Evolutionary conservation across 2,888 invertebrate genomes (phyloP), one percentile per base, ranked within the genome.

Genomic region (Scaptomyza polygonia): DNA sequence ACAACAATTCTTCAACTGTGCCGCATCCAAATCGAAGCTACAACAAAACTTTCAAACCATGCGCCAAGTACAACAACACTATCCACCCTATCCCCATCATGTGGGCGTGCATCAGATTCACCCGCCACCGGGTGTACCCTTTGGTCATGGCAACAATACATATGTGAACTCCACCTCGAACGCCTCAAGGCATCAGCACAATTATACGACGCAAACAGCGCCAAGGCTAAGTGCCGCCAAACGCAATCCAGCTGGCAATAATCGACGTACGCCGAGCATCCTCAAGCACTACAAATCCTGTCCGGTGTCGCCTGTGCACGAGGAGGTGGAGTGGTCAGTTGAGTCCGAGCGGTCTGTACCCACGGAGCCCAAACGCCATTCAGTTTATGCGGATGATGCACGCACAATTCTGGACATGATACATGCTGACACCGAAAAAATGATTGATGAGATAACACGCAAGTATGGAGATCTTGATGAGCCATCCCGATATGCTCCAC

Each of bases 281-380:
- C 92, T 94, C 47, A 94, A 94, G 75, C 94, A 94, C 77, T 94
- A 95, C 72, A 96, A 96, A 82, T 96, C 96, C 5, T 94, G 96
- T 75, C 96, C 96, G 0, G 96, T 96, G 0, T 96, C 96, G 0
- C 96, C 96, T 0, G 96, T 96, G 0, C 96, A 95, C 54, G 96
- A 96, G 87, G 96, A 96, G 86, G 93, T 95, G 36, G 95, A 95
- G 88, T 94, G 94, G 94, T 90, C 91, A 0, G 83, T 91, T 78
- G 89, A 92, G 47, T 75, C 81, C 55, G 90, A 90, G 32, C 84
- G 86, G 0, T 79, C 71, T 1, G 78, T 87, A 0, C 78, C 86
- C 18, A 86, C 82, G 0, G 91, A 91, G 55, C 90, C 91, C 0
- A 93, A 92, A 53, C 89, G 91, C 0, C 91, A 92, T 59, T 91